Percentiles rank a stretch among this genome's conserved stretches.
These are phyloP conservation scores for Rhodophaea formosa DNA, from an alignment of 2,888 invertebrate species.

Conservation along the genomic window DNA sequence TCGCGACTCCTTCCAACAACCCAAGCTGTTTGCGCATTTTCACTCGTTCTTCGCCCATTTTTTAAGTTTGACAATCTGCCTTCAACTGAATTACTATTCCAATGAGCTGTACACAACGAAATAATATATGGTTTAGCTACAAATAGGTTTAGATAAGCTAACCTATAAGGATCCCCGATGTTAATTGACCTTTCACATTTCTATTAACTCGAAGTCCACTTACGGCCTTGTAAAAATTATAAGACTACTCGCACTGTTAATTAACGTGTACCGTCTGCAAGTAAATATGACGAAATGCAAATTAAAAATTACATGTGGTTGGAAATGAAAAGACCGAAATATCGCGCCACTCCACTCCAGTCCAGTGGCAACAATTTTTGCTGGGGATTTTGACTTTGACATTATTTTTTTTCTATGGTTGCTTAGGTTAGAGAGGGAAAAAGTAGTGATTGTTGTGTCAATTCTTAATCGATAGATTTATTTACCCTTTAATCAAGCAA, in stretches of 20 bases:
- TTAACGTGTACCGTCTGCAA: background rate
- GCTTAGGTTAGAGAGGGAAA: too few species aligned
- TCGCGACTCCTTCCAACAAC: slow-evolving; percentile 94
- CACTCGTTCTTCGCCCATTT: slow-evolving; percentile 80
- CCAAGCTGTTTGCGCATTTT: slow-evolving; percentile 94
- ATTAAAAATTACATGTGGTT: background rate
- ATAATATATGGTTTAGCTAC: background rate
- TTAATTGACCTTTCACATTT: slow-evolving; percentile 42
- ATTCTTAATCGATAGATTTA: too few species aligned
- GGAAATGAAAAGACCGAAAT: too few species aligned
- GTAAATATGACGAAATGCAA: background rate
- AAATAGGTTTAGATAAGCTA: slow-evolving; percentile 22
- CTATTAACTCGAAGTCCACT: slow-evolving; percentile 25
- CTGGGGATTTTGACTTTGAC: too few species aligned
- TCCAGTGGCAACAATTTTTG: slow-evolving; percentile 19
- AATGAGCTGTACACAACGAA: background rate
- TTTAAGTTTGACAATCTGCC: background rate
- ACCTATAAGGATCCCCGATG: slow-evolving; percentile 30
- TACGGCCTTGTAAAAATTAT: slow-evolving; percentile 24
- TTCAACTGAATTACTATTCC: background rate
- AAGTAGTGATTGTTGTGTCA: too few species aligned
- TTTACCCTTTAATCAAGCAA: too few species aligned
- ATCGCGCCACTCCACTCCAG: slow-evolving; percentile 3
- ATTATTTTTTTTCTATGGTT: too few species aligned
- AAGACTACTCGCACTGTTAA: background rate